phyloP scores from a whole-genome alignment of 2,797 vertebrate genomes.

The Phoebastria nigripes region DNA sequence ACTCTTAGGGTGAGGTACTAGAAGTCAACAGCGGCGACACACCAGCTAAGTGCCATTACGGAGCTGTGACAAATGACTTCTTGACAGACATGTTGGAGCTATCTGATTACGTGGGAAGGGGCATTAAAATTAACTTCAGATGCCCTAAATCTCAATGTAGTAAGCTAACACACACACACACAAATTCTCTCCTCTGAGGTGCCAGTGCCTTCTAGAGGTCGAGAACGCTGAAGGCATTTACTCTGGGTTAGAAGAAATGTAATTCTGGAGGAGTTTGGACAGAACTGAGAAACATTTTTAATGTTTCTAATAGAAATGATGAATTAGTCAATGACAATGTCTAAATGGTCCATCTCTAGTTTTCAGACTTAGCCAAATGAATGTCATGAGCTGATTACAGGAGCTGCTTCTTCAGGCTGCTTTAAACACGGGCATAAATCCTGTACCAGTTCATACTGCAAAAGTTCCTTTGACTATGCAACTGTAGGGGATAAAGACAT shows the following conservation, averaged over 20 bases:
- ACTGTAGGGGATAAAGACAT: background rate
- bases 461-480: background rate
- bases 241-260: background rate
- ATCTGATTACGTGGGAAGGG: background rate
- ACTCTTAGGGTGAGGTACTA: background rate
- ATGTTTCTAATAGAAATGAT: background rate
- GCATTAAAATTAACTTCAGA: background rate
- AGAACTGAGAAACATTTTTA: background rate
- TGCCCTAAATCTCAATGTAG: background rate
- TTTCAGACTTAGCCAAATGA: background rate
- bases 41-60: background rate
- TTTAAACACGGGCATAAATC: background rate
- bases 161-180: background rate
- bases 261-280: background rate
- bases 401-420: background rate
- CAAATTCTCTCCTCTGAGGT: background rate
- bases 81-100: background rate
- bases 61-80: background rate
- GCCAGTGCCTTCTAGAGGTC: conserved; percentile 4
- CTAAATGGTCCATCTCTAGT: background rate
- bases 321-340: background rate
- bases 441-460: background rate
- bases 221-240: background rate
- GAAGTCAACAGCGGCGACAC: background rate
- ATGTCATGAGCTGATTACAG: background rate